A percentile compares a stretch with the other conserved stretches of the same genome.
Conservation (phyloP, 2,888 invertebrate genomes). For the Oegoconia quadripuncta region DNA sequence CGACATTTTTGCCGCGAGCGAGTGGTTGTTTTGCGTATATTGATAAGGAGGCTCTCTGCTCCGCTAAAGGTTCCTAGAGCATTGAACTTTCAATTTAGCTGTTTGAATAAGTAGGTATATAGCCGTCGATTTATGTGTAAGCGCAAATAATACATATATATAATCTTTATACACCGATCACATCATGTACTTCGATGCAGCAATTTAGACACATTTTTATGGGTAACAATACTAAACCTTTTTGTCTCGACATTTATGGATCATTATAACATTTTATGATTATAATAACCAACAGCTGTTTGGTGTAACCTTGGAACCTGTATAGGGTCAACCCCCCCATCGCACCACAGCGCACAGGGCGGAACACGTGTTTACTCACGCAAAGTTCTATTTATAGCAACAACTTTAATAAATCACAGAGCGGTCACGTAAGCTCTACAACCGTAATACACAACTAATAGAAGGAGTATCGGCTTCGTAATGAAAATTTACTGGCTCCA, state of each 20-base stretch:
- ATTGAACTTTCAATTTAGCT: conserved; percentile 56
- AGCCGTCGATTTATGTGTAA: not conserved
- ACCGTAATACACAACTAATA: conserved; percentile 30
- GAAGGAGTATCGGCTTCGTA: not conserved
- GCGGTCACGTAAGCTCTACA: conserved; percentile 13
- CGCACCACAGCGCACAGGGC: conserved; percentile 36
- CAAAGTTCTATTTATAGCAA: conserved; percentile 51
- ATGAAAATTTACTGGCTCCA: conserved; percentile 4
- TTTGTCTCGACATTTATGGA: too few species aligned
- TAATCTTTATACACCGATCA: not conserved
- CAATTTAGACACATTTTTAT: too few species aligned
- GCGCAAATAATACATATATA: conserved; percentile 1
- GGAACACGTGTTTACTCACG: conserved; percentile 63
- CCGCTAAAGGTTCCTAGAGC: conserved; percentile 53
- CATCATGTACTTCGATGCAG: too few species aligned
- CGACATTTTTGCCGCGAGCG: conserved; percentile 58
- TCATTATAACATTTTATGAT: not conserved
- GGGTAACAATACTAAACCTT: too few species aligned
- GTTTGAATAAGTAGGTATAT: conserved; percentile 6
- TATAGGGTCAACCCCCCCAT: conserved; percentile 46
- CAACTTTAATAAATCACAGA: conserved; percentile 24
- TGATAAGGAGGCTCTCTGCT: conserved; percentile 56
- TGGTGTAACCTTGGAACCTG: conserved; percentile 53
- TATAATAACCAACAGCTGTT: conserved; percentile 40
- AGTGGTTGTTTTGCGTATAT: conserved; percentile 64